phyloP scores from a whole-genome alignment of 2,888 invertebrate genomes.

The Allophyes oxyacanthae region DNA sequence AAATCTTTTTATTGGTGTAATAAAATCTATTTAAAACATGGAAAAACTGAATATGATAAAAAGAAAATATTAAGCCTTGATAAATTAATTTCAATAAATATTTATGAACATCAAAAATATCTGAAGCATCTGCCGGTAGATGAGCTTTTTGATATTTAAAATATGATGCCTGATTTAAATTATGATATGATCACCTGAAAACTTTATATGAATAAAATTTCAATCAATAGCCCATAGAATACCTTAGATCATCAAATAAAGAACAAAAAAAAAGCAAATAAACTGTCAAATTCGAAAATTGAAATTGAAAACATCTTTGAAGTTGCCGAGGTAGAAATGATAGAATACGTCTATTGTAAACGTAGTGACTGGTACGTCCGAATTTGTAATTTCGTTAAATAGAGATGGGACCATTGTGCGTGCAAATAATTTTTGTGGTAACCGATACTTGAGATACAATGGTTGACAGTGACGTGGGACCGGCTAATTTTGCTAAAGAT shows the following conservation, averaged over 20 bases:
- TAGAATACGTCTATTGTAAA: constrained; percentile 61
- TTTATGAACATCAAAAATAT: constrained; percentile 15
- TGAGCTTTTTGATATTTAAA: too few species aligned
- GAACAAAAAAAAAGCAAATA: constrained; percentile 41
- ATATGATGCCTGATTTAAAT: too few species aligned
- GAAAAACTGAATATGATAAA: too few species aligned
- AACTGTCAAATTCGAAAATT: constrained; percentile 32
- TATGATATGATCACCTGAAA: too few species aligned
- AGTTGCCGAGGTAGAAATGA: constrained; percentile 62
- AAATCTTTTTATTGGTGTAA: too few species aligned
- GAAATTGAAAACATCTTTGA: constrained; percentile 64
- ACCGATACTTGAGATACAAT: constrained; percentile 84
- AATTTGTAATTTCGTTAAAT: constrained; percentile 86
- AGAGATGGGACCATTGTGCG: constrained; percentile 79
- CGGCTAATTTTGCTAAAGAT: constrained; percentile 61
- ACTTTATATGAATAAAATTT: too few species aligned
- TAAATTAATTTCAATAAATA: constrained; percentile 15
- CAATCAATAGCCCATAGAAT: too few species aligned
- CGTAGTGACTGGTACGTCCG: constrained; percentile 55
- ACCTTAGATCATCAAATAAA: neutral
- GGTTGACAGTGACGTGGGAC: constrained; percentile 81
- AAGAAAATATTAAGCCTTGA: neutral
- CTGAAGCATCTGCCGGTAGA: neutral
- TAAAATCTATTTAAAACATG: too few species aligned
- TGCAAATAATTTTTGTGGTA: constrained; percentile 87